Evolutionary conservation across 2,113 vertebrate genomes (phyloP), one percentile per base, ranked within the genome.

Genomic region (Dicentrarchus labrax): DNA sequence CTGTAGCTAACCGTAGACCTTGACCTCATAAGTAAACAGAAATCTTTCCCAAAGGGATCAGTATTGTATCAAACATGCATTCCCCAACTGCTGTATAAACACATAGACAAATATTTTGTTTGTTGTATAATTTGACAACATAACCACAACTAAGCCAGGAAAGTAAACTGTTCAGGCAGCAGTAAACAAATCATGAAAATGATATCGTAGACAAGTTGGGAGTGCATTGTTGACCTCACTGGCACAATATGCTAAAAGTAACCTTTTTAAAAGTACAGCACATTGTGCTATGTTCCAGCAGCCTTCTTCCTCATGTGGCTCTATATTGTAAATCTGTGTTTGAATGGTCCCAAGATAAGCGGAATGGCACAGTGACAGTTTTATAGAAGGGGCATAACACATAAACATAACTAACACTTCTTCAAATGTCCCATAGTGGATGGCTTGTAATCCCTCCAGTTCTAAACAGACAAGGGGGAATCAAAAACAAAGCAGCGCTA

Each of bases 401-500:
- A 38, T 12, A 47, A 64, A 54, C 54, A 76, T 71, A 77, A 83
- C 84, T 74, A 65, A 78, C 92, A 91, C 85, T 88, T 88, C 76
- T 86, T 87, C 77, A 89, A 83, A 89, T 81, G 72, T 86, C 88
- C 74, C 82, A 75, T 22, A 56, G 80, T 85, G 69, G 89, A 92
- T 38, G 56, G 67, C 62, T 64, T 48, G 36, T 92, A 94, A 92
- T 94, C 92, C 89, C 77, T 60, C 38, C 56, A 82, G 24, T 85
- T 92, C 78, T 88, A 94, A 94, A 93, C 91, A 94, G 70, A 91
- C 16, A 39, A 90, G 77, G 21, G 54, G 65, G 85, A 92, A 92
- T 83, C 74, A 80, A 93, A 95, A 93, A 93, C 93, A 94, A 90
- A 91, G 84, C 79, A 60, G 86, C 1, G 36, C 81, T 89, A 84